Evolutionary conservation across 1,140 invertebrate genomes (phyloP), one percentile per base, ranked within the genome.

Genomic region (Hestina assimilis): DNA sequence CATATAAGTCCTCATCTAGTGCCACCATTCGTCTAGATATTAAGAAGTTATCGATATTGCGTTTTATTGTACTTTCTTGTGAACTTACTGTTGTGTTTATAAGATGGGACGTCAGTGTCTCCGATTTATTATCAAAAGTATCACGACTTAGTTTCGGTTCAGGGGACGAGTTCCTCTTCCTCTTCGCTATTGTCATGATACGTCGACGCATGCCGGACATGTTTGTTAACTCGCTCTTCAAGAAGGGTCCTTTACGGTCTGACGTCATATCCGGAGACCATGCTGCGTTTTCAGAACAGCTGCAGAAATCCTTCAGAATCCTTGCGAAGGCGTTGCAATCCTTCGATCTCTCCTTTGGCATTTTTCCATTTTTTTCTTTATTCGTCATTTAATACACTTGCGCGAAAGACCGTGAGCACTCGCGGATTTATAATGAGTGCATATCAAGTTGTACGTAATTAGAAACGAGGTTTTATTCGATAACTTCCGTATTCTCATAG

Each of bases 201-300:
- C 85, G 64, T 38, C 80, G 60, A 1, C 81, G 66, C 76, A 87
- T 83, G 1, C 82, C 81, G 1, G 80, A 81, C 83, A 87, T 87
- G 50, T 88, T 87, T 0, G 85, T 85, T 1, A 88, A 68, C 63
- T 88, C 85, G 56, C 80, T 84, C 66, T 83, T 84, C 11, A 88
- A 59, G 47, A 88, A 74, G 1, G 82, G 80, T 0, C 80, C 78
- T 28, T 79, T 81, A 12, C 79, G 79, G 9, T 83, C 75, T 9
- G 80, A 61, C 7, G 85, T 84, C 85, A 88, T 88, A n/a, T 86
- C 82, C 1, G 87, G 89, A 0, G 87, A 89, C 89, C 89, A 89
- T 19, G 83, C 80, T 17, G 79, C 87, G 71, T 87, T 83, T 55
- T 89, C 87, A 0, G 87, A 83, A 48, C 89, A 89, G 58, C 87